These are phyloP conservation scores for Syritta pipiens DNA, from an alignment of 2,888 invertebrate species.

Conservation along the genomic window DNA sequence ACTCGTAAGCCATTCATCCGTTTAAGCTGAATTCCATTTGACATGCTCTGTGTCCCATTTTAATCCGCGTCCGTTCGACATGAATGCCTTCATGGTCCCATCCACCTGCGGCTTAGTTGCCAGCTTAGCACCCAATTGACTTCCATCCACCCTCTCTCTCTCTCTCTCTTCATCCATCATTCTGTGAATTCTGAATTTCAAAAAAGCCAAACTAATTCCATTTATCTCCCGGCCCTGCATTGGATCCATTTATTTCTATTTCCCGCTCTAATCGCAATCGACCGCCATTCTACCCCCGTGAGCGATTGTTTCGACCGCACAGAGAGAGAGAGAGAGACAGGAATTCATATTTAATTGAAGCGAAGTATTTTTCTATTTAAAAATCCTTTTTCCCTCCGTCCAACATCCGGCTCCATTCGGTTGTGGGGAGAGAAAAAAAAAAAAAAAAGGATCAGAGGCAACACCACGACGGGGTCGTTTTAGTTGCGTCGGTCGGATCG, in stretches of 20 bases:
- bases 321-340: constrained; percentile 17
- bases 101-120: too few species aligned
- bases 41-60: too few species aligned
- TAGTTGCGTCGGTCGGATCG: not conserved
- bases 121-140: too few species aligned
- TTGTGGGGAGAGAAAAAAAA: constrained; percentile 10
- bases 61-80: too few species aligned
- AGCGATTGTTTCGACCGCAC: not conserved
- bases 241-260: constrained; percentile 45
- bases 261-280: constrained; percentile 15
- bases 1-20: too few species aligned
- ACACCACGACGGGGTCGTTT: not conserved
- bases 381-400: constrained; percentile 25
- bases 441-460: too few species aligned
- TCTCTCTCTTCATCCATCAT: too few species aligned
- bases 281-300: not conserved
- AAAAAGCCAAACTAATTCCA: constrained; percentile 18
- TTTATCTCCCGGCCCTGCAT: constrained; percentile 9
- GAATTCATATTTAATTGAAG: constrained; percentile 57
- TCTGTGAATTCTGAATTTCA: too few species aligned
- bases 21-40: too few species aligned
- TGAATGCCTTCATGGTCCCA: too few species aligned
- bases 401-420: constrained; percentile 1
- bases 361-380: constrained; percentile 37
- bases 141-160: too few species aligned